These are phyloP conservation scores for Platalea minor DNA, from an alignment of 2,797 vertebrate genomes.

Conservation along the genomic window DNA sequence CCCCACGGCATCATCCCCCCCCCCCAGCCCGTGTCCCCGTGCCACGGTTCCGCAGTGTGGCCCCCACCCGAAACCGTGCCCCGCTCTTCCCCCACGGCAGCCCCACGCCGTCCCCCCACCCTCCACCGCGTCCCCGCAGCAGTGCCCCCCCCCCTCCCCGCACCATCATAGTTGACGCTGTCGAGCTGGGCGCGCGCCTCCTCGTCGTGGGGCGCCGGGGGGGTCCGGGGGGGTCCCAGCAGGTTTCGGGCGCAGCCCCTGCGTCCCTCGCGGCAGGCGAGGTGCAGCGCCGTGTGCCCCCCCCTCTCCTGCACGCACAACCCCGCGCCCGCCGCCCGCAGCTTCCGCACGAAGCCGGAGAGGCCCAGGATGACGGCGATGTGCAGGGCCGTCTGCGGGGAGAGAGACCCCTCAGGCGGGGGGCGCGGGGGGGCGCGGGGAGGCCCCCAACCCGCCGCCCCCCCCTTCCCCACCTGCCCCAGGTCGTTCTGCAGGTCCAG, in stretches of 20 bases:
- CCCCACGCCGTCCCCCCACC: too few relatives aligned
- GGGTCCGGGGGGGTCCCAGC: conserved; percentile 25
- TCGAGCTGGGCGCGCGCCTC: not conserved
- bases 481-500: conserved; percentile 80
- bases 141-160: not conserved
- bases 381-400: conserved; percentile 77
- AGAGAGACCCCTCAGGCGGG: not conserved
- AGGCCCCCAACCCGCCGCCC: not conserved
- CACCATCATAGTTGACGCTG: not conserved
- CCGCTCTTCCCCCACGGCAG: too few relatives aligned
- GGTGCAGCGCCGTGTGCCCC: conserved; percentile 78
- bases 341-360: conserved; percentile 58
- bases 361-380: conserved; percentile 77
- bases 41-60: too few relatives aligned
- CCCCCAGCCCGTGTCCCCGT: too few relatives aligned
- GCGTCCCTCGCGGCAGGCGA: conserved; percentile 73
- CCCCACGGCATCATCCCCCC: too few relatives aligned
- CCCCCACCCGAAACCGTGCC: too few relatives aligned
- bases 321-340: conserved; percentile 68
- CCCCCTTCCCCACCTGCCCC: conserved; percentile 63
- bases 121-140: too few relatives aligned
- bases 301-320: conserved; percentile 68
- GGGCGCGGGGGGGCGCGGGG: not conserved
- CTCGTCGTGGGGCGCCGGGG: not conserved
- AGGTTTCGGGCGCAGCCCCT: conserved; percentile 60